These are phyloP conservation scores for Neoitamus cyanurus DNA, from an alignment of 2,888 invertebrate species.

Conservation along the genomic window DNA sequence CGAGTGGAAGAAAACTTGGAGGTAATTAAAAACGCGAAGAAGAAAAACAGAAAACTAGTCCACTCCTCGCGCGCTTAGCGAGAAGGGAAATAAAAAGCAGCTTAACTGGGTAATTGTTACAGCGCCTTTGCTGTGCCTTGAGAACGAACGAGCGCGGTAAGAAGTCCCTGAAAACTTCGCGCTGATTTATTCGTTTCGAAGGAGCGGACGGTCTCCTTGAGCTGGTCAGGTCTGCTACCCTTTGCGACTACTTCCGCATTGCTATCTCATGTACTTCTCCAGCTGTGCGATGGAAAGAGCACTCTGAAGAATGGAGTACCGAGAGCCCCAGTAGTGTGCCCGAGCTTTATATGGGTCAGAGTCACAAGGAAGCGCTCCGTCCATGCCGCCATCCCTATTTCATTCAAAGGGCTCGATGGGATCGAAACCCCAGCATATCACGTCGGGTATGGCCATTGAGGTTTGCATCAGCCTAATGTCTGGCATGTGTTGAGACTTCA, in stretches of 20 bases:
- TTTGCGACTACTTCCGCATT: neutral
- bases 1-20: neutral
- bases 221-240: slow-evolving; percentile 20
- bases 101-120: neutral
- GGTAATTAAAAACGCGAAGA: neutral
- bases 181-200: neutral
- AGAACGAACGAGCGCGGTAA: neutral
- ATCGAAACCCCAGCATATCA: neutral
- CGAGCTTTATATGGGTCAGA: slow-evolving; percentile 22
- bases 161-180: neutral
- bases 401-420: neutral
- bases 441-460: neutral
- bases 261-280: neutral
- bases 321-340: neutral
- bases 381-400: neutral
- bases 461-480: neutral
- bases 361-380: neutral
- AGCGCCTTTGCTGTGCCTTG: neutral
- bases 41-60: neutral
- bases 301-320: neutral
- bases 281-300: neutral
- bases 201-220: neutral
- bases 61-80: neutral
- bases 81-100: neutral
- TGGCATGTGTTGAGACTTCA: neutral